Percentiles rank a stretch among this genome's conserved stretches.
phyloP scores from a whole-genome alignment of 2,888 invertebrate genomes.

The Parelbella ahira region DNA sequence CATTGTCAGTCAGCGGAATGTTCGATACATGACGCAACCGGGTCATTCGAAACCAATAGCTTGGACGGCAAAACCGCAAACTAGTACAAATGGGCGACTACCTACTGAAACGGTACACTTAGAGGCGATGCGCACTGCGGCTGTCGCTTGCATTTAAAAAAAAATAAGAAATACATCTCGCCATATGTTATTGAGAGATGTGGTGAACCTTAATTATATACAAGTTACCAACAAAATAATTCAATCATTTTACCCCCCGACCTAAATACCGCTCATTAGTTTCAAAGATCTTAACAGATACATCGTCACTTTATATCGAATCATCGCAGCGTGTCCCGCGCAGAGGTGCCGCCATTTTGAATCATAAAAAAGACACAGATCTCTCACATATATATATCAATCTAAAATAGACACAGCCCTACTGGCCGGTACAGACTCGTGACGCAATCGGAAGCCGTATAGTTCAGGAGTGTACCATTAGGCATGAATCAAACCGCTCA shows the following conservation, averaged over 20 bases:
- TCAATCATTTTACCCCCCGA: too few relatives aligned
- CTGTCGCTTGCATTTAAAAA: constrained; percentile 1
- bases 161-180: too few relatives aligned
- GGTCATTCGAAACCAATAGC: constrained; percentile 70
- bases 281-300: too few relatives aligned
- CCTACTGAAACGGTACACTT: constrained; percentile 28
- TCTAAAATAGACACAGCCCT: not conserved
- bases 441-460: constrained; percentile 11
- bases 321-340: not conserved
- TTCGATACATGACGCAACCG: constrained; percentile 63
- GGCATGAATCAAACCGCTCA: constrained; percentile 5
- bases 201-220: too few relatives aligned
- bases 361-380: too few relatives aligned
- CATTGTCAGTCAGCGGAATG: constrained; percentile 65
- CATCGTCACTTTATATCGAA: too few relatives aligned
- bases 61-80: constrained; percentile 62
- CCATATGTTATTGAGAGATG: too few relatives aligned
- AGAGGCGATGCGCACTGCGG: not conserved
- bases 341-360: not conserved
- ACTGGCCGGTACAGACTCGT: not conserved
- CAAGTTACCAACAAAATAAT: too few relatives aligned
- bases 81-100: constrained; percentile 55
- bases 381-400: too few relatives aligned
- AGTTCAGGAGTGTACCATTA: constrained; percentile 7
- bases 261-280: too few relatives aligned